Evolutionary conservation across 2,888 invertebrate genomes (phyloP).

Genomic region (Parascotia fuliginaria): DNA sequence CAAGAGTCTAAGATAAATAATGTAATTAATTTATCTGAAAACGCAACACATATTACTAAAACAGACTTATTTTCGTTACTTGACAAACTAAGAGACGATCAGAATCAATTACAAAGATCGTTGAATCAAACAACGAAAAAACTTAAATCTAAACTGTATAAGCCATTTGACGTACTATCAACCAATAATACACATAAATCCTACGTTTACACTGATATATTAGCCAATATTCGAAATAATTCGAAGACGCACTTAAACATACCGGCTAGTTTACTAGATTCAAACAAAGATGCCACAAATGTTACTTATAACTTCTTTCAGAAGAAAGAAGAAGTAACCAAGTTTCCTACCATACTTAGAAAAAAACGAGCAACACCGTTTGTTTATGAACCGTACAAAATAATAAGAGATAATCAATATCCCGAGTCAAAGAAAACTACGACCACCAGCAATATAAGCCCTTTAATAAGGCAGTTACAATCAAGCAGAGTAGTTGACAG

Average conservation of each 20-base stretch:
- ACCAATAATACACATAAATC: conserved; percentile 47
- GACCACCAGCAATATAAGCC: conserved; percentile 70
- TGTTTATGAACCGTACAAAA: conserved; percentile 81
- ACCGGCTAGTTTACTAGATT: conserved; percentile 12
- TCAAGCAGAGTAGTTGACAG: conserved; percentile 69
- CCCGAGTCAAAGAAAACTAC: conserved; percentile 76
- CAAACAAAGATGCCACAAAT: conserved; percentile 25
- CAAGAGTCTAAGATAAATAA: conserved; percentile 29
- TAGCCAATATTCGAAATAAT: conserved; percentile 70
- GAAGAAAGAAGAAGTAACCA: conserved; percentile 54
- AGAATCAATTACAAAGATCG: conserved; percentile 35
- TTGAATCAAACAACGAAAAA: conserved; percentile 31
- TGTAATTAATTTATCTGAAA: conserved; percentile 20
- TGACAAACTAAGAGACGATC: conserved; percentile 48
- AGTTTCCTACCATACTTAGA: conserved; percentile 43
- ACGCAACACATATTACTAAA: conserved; percentile 29
- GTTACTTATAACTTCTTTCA: conserved; percentile 44
- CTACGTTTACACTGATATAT: conserved; percentile 77
- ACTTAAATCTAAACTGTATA: conserved; percentile 21
- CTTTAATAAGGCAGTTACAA: conserved; percentile 76
- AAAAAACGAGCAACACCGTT: conserved; percentile 68
- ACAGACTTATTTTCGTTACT: conserved; percentile 48
- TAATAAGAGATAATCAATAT: conserved; percentile 71
- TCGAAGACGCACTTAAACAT: conserved; percentile 11
- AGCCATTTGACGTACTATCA: conserved; percentile 13